phyloP scores from a whole-genome alignment of 2,888 invertebrate genomes.

The Eilema caniola region DNA sequence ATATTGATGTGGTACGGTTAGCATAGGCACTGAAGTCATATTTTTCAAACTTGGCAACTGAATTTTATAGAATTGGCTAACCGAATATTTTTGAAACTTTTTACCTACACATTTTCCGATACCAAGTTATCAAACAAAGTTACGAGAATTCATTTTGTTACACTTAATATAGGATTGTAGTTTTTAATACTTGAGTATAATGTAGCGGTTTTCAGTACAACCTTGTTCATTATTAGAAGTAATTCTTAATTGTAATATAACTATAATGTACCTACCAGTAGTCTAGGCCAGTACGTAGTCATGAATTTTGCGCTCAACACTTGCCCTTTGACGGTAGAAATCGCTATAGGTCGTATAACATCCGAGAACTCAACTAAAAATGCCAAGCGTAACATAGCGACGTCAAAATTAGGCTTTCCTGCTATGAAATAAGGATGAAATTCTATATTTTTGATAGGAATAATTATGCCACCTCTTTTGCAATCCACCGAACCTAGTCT shows the following conservation, averaged over 20 bases:
- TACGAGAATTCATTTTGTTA: too few relatives aligned
- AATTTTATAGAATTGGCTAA: too few relatives aligned
- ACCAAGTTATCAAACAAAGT: too few relatives aligned
- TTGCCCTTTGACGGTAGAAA: conserved; percentile 59
- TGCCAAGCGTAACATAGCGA: conserved; percentile 67
- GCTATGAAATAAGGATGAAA: conserved; percentile 67
- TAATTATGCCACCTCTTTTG: conserved; percentile 68
- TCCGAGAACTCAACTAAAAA: conserved; percentile 49
- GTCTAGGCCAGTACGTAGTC: conserved; percentile 76
- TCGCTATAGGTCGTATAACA: conserved; percentile 61
- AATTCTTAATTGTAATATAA: neutral
- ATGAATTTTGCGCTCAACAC: conserved; percentile 70
- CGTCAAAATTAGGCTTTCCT: conserved; percentile 65
- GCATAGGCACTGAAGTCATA: too few relatives aligned
- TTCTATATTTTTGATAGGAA: conserved; percentile 64
- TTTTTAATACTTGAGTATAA: too few relatives aligned
- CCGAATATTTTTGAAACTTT: too few relatives aligned
- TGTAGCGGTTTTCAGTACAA: too few relatives aligned
- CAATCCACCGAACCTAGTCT: conserved; percentile 75
- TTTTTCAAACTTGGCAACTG: too few relatives aligned
- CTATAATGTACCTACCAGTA: conserved; percentile 68
- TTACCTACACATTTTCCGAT: too few relatives aligned
- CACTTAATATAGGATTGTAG: too few relatives aligned
- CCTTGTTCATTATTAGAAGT: too few relatives aligned
- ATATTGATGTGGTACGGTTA: too few relatives aligned